A percentile compares a stretch with the other conserved stretches of the same genome.
Evolutionary conservation across 2,797 vertebrate species (phyloP).

Genomic region (Poliocrania exsul): DNA sequence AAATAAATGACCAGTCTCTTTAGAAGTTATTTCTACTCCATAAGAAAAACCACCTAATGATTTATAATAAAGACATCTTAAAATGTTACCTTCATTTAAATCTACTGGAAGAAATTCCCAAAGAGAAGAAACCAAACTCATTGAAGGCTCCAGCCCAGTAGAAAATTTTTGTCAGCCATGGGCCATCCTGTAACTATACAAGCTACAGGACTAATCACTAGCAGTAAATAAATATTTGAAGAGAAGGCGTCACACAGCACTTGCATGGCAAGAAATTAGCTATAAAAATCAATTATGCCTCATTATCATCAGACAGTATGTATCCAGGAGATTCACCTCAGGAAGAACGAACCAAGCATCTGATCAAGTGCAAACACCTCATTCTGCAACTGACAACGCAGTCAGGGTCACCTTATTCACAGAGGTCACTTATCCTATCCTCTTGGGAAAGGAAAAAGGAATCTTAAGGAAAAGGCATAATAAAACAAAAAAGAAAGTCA

Average conservation of each 20-base stretch:
- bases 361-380: not conserved
- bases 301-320: conserved; percentile 11
- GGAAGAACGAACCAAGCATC: conserved; percentile 1
- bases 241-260: not conserved
- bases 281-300: conserved; percentile 34
- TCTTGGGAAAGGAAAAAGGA: not conserved
- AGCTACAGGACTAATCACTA: conserved; percentile 14
- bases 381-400: not conserved
- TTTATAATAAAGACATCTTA: not conserved
- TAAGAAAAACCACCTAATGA: not conserved
- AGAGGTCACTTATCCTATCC: not conserved
- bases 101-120: not conserved
- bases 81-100: not conserved
- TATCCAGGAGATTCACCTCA: not conserved
- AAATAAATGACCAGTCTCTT: not conserved
- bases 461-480: not conserved
- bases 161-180: not conserved
- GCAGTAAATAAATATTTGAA: conserved; percentile 54
- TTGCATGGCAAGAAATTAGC: conserved; percentile 31
- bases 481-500: not conserved
- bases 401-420: not conserved
- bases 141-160: not conserved
- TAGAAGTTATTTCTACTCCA: not conserved
- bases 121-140: not conserved
- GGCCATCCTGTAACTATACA: not conserved